Base-by-base conservation (phyloP, 2,888 invertebrate genomes). In the Eubasilissa splendida region DNA sequence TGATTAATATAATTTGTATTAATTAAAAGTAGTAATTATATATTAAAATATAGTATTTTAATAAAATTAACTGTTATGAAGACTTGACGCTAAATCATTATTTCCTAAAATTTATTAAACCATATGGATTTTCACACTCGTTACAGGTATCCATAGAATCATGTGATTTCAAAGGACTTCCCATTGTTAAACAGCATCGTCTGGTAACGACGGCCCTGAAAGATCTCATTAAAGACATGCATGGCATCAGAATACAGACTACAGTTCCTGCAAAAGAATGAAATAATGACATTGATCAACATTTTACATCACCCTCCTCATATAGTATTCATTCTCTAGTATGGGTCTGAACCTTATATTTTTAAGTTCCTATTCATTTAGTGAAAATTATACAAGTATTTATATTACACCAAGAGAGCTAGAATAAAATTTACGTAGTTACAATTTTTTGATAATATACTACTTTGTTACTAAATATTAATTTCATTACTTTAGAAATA, bases 221-320 rank as follows among this genome's bases (percentile, higher is more conserved):
- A 86, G 92, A 92, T 84, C 94, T 96, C 88, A 96, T 96, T 83
- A 94, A 94, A 85, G 92, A 93, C 85, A 96, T 96, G 94, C 96
- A 96, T 87, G 96, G 96, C 9, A 89, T 96, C 76, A 91, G 95
- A 83, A 95, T 96, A 85, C 92, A 93, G 84, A 96, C 96, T 0
- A 90, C 91, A 80, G 88, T 91, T 33, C 89, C 93, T 53, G 50
- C 76, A 53, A 58, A 80, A 63, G 33, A 76, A 11, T 59, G 50
- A 54, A 76, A 5, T 50, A 33, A 77, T 53, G 22, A 42, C 12
- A 54, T 58, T n/a, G n/a, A n/a, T n/a, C 58, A 58, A n/a, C n/a
- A n/a, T 58, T 58, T n/a, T 3, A 58, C 58, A 58, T 58, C n/a
- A 58, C 11, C 22, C 22, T 22, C 22, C 4, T 8, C 58, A 58